A percentile compares a stretch with the other conserved stretches of the same genome.
phyloP scores from a whole-genome alignment of 2,888 invertebrate species.

The Idaea dimidiata region DNA sequence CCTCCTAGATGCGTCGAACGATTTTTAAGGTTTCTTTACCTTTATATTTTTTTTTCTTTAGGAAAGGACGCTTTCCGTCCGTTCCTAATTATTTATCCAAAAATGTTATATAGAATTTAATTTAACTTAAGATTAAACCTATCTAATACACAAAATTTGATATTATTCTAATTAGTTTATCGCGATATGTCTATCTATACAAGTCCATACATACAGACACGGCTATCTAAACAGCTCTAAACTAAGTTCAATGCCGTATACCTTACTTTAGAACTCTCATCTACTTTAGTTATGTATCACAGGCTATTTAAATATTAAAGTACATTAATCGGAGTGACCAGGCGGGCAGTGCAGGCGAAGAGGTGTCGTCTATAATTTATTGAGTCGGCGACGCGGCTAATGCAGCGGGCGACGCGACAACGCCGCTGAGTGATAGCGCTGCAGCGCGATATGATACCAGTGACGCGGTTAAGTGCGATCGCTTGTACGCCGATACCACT shows the following conservation, averaged over 20 bases:
- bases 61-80: too few species aligned
- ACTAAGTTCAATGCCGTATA: neutral
- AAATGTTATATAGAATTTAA: too few species aligned
- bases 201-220: too few species aligned
- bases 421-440: constrained; percentile 72
- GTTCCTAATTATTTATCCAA: too few species aligned
- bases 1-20: too few species aligned
- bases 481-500: constrained; percentile 73
- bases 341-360: constrained; percentile 52
- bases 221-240: neutral
- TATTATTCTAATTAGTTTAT: neutral
- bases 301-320: constrained; percentile 43
- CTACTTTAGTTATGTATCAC: neutral
- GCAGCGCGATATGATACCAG: constrained; percentile 71
- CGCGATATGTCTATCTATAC: neutral
- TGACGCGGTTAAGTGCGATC: constrained; percentile 77
- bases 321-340: constrained; percentile 59
- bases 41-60: too few species aligned
- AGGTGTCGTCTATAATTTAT: constrained; percentile 71
- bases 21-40: too few species aligned
- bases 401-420: constrained; percentile 59
- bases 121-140: too few species aligned
- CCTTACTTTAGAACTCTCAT: too few species aligned
- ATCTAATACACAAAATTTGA: neutral
- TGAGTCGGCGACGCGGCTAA: constrained; percentile 70